A percentile compares a stretch with the other conserved stretches of the same genome.
These are phyloP conservation scores for Saimiri boliviensis DNA, from an alignment of 2,113 vertebrate species.

Conservation along the genomic window DNA sequence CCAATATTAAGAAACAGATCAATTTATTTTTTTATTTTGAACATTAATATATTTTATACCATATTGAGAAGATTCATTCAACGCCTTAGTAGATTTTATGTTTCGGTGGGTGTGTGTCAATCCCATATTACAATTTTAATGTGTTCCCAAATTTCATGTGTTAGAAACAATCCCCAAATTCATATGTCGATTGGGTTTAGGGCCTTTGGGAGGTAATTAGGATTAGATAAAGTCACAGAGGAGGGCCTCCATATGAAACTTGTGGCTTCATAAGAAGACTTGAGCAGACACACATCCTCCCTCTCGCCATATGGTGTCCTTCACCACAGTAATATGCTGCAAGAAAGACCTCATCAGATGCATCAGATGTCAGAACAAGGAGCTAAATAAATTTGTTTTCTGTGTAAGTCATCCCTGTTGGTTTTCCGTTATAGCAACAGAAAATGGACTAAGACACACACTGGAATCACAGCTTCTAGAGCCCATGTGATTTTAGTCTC, in stretches of 20 bases:
- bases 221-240: not conserved
- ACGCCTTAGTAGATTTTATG: not conserved
- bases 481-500: not conserved
- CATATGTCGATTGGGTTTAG: not conserved
- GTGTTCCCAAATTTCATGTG: not conserved
- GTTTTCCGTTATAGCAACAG: not conserved
- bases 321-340: not conserved
- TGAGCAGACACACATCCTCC: not conserved
- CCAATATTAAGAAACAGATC: not conserved
- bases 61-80: not conserved
- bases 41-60: not conserved
- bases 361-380: not conserved
- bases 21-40: constrained; percentile 3
- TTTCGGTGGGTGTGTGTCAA: not conserved
- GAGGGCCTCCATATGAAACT: not conserved
- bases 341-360: not conserved
- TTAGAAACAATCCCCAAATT: not conserved
- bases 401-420: not conserved
- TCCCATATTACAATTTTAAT: not conserved
- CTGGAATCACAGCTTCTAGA: not conserved
- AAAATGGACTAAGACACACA: not conserved
- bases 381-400: not conserved
- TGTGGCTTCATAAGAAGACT: not conserved
- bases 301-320: not conserved
- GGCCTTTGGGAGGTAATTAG: not conserved